These are phyloP conservation scores for Neoascia interrupta DNA, from an alignment of 2,888 invertebrate genomes.

Conservation along the genomic window DNA sequence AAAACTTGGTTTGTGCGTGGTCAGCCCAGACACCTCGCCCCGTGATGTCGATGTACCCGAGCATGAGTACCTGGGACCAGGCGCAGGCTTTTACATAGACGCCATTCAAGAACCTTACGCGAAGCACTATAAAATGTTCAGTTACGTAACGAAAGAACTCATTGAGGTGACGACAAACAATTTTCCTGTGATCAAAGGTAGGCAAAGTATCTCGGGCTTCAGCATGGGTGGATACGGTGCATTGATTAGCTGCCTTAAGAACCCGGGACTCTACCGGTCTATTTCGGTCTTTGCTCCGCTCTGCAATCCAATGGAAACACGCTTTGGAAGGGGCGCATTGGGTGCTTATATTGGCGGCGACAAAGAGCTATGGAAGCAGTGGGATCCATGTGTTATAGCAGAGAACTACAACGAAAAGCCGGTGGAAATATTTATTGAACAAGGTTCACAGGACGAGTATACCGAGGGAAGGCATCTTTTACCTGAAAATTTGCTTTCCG, in stretches of 20 bases:
- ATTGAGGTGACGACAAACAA: conserved; percentile 87
- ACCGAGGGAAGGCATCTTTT: conserved; percentile 87
- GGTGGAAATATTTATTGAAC: conserved; percentile 91
- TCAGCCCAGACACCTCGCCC: conserved; percentile 98
- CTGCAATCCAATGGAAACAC: conserved; percentile 89
- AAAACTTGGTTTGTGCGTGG: conserved; percentile 90
- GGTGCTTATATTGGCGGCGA: conserved; percentile 88
- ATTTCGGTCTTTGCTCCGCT: conserved; percentile 98
- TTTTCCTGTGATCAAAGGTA: conserved; percentile 83
- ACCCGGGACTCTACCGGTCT: conserved; percentile 92
- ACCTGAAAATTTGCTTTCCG: conserved; percentile 88
- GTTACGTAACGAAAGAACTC: conserved; percentile 93
- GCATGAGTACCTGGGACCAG: conserved; percentile 96
- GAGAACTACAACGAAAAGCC: conserved; percentile 91
- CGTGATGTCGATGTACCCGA: conserved; percentile 91
- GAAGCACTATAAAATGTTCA: conserved; percentile 95
- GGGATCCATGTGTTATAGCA: conserved; percentile 91
- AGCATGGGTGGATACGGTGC: conserved; percentile 99
- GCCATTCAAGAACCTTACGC: conserved; percentile 94
- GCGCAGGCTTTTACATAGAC: conserved; percentile 97
- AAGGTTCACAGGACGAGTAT: conserved; percentile 93
- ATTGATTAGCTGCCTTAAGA: conserved; percentile 91
- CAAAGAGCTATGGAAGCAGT: conserved; percentile 86
- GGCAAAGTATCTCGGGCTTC: conserved; percentile 82
- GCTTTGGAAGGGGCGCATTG: conserved; percentile 94